Conservation (phyloP, 2,797 vertebrate genomes). For the Echiichthys vipera region DNA sequence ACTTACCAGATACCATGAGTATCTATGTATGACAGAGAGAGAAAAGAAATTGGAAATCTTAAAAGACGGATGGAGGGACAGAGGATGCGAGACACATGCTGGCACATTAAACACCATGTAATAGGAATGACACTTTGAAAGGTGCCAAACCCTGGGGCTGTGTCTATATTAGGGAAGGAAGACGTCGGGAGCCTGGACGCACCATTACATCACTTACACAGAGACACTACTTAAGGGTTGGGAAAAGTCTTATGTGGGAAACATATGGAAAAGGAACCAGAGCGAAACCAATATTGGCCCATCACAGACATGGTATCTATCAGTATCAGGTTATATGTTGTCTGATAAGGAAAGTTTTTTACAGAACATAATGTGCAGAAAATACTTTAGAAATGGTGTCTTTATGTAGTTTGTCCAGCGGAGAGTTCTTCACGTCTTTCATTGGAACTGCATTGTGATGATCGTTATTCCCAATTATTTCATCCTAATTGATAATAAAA, state of each 20-base stretch:
- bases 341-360: no score
- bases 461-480: no score
- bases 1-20: not conserved
- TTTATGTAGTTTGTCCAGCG: no score
- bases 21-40: slow-evolving; percentile 4
- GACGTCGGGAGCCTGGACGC: not conserved
- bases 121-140: slow-evolving; percentile 28
- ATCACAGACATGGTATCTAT: no score
- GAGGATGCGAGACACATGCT: not conserved
- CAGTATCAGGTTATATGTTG: no score
- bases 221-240: not conserved
- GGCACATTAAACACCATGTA: slow-evolving; percentile 42
- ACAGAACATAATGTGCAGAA: no score
- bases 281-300: not conserved
- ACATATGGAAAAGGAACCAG: not conserved
- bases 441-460: no score
- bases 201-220: slow-evolving; percentile 6
- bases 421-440: no score
- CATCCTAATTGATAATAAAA: no score
- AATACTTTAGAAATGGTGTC: no score
- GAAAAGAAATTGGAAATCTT: not conserved
- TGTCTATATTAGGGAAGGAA: slow-evolving; percentile 18
- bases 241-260: not conserved
- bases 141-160: slow-evolving; percentile 10
- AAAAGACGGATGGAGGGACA: not conserved